These are phyloP conservation scores for Drosophila grimshawi DNA, from an alignment of 1,140 invertebrate genomes.

Conservation along the genomic window DNA sequence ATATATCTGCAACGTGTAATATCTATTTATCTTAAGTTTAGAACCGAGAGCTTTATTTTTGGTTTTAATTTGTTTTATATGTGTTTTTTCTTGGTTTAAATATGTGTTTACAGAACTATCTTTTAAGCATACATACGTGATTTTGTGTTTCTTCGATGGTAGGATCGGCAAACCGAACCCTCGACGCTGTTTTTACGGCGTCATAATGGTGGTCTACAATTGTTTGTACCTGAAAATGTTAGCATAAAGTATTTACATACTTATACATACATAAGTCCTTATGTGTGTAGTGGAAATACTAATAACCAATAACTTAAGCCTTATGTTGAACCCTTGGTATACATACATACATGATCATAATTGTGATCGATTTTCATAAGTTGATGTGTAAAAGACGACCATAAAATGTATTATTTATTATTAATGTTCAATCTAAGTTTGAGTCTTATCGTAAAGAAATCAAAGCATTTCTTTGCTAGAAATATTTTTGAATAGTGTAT, in stretches of 20 bases:
- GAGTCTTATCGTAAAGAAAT: too few species aligned
- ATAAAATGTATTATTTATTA: too few species aligned
- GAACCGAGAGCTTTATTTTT: neutral
- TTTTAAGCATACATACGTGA: constrained; percentile 67
- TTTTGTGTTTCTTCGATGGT: constrained; percentile 80
- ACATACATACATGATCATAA: too few species aligned
- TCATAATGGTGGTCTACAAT: constrained; percentile 95
- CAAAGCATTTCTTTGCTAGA: too few species aligned
- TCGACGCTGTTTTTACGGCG: constrained; percentile 91
- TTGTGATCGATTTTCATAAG: too few species aligned
- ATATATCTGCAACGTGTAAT: neutral
- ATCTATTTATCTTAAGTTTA: neutral
- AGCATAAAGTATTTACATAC: constrained; percentile 63
- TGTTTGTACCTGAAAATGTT: constrained; percentile 91
- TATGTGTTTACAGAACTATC: constrained; percentile 32
- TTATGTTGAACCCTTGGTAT: neutral
- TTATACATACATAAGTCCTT: constrained; percentile 12
- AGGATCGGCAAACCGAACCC: constrained; percentile 94
- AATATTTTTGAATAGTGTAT: too few species aligned
- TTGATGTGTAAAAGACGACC: too few species aligned
- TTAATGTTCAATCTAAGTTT: too few species aligned
- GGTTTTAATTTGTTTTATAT: constrained; percentile 3
- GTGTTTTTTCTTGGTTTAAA: constrained; percentile 34
- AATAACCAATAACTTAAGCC: constrained; percentile 1
- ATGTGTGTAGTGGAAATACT: neutral